Evolutionary conservation across 1,140 invertebrate genomes (phyloP), one percentile per base, ranked within the genome.

Genomic region (Hypsibius dujardini): DNA sequence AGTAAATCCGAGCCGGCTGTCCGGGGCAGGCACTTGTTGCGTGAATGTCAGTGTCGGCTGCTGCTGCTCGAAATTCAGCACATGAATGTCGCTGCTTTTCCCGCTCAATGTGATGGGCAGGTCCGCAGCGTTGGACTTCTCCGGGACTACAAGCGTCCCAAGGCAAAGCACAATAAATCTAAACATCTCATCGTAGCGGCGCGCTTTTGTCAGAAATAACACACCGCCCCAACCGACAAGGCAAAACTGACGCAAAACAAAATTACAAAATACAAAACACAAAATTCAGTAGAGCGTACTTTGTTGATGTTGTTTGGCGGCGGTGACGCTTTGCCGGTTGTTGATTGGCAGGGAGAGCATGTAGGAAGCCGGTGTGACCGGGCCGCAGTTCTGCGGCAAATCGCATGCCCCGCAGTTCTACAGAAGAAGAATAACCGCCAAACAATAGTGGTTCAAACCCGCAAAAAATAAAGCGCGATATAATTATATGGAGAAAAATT

Each of bases 321-420:
- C n/a, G n/a, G n/a, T n/a, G n/a, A n/a, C n/a, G n/a, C n/a, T n/a
- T n/a, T n/a, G n/a, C n/a, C n/a, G n/a, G n/a, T n/a, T 56, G 50
- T 3, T 14, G 7, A 67, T 3, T 42, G 62, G 62, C 45, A 12
- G 12, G 45, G 62, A 67, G 45, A 67, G 62, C 62, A 67, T 42
- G 62, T 67, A 67, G 3, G 62, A 67, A 3, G 62, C 62, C 62
- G 62, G 62, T 67, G 62, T 42, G 7, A 42, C 62, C 3, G 62
- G 62, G 3, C 62, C 62, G 62, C 62, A 67, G 62, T 67, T 67
- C 62, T 67, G 62, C 7, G 62, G 62, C 45, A 67, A 42, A 67
- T 67, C 62, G 62, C 62, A 67, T 67, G 62, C 62, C 62, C 62
- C 62, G 62, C 62, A 67, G 62, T 67, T 67, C 62, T 67, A 56